Evolutionary conservation across 2,888 invertebrate species (phyloP), one percentile per base, ranked within the genome.

Genomic region (Helleia helle): DNA sequence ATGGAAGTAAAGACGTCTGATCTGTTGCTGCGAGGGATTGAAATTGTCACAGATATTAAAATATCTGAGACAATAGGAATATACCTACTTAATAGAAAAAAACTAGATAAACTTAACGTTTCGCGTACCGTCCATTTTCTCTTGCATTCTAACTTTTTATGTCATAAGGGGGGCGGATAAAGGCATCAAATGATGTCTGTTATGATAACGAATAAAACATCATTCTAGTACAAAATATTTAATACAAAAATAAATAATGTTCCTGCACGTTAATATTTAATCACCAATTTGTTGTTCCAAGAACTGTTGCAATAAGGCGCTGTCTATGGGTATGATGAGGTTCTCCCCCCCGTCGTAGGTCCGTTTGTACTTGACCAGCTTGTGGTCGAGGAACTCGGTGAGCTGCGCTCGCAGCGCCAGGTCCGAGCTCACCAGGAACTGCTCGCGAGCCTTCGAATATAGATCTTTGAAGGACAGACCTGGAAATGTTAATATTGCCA

Each of bases 331-430:
- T 65, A 97, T 93, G 13, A 87, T 63, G 22, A 97, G 80, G 61
- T 91, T 90, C 65, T 97, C 96, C 38, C 90, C 88, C 22, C 95
- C 96, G 67, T 96, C 96, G 17, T 85, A 77, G 9, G 90, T 91
- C 57, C 95, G 88, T 62, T 92, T 93, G 41, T 89, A 89, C 68
- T 91, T 93, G 3, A 97, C 90, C 55, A 99, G 86, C 68, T 96
- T 95, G 71, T 99, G 99, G 75, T 99, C 98, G 36, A 94, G 83
- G 74, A 98, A 99, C 77, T 99, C 99, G 0, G 94, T 96, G 2
- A 99, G 86, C 60, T 97, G 96, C 3, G 96, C 93, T 51, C 96
- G 88, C 43, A 99, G 74, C 0, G 96, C 96, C 40, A 94, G 86
- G 72, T 99, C 97, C 0, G 95, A 95, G 67, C 95, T 97, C 0